A percentile compares a stretch with the other conserved stretches of the same genome.
Evolutionary conservation across 2,888 invertebrate genomes (phyloP).

Genomic region (Mesodorylaimus sp.): DNA sequence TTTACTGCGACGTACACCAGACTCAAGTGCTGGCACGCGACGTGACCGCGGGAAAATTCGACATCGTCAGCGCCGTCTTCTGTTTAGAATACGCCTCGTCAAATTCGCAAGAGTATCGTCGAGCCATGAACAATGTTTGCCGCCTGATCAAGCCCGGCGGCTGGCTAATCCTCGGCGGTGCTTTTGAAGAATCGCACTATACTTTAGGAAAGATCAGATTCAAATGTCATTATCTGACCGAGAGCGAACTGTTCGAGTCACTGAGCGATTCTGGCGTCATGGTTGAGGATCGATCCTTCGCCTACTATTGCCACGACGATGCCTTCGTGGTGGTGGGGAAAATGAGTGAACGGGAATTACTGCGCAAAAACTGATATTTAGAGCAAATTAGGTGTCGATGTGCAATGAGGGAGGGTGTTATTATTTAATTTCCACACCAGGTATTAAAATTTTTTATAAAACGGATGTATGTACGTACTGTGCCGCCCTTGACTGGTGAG

Average conservation of each 20-base stretch:
- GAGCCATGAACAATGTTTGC: not conserved
- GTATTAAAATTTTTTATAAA: too few species aligned
- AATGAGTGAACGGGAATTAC: too few species aligned
- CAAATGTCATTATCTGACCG: conserved; percentile 2
- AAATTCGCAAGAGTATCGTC: not conserved
- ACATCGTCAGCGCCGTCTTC: conserved; percentile 4
- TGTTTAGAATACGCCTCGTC: conserved; percentile 8
- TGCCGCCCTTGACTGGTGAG: too few species aligned
- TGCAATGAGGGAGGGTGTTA: too few species aligned
- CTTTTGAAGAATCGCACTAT: conserved; percentile 3
- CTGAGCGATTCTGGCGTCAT: conserved; percentile 1
- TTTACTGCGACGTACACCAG: conserved; percentile 3
- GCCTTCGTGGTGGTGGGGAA: conserved; percentile 3
- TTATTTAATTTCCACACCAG: too few species aligned
- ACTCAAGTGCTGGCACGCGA: not conserved
- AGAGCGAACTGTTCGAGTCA: conserved; percentile 2
- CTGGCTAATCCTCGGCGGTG: conserved; percentile 7
- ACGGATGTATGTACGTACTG: too few species aligned
- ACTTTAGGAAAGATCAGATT: conserved; percentile 1
- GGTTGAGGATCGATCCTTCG: not conserved
- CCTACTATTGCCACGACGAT: not conserved
- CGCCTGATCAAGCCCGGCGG: conserved; percentile 6
- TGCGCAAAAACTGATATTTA: too few species aligned
- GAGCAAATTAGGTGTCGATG: too few species aligned
- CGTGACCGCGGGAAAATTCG: not conserved